A percentile compares a stretch with the other conserved stretches of the same genome.
Evolutionary conservation across 2,888 invertebrate species (phyloP).

Genomic region (Allacma fusca): DNA sequence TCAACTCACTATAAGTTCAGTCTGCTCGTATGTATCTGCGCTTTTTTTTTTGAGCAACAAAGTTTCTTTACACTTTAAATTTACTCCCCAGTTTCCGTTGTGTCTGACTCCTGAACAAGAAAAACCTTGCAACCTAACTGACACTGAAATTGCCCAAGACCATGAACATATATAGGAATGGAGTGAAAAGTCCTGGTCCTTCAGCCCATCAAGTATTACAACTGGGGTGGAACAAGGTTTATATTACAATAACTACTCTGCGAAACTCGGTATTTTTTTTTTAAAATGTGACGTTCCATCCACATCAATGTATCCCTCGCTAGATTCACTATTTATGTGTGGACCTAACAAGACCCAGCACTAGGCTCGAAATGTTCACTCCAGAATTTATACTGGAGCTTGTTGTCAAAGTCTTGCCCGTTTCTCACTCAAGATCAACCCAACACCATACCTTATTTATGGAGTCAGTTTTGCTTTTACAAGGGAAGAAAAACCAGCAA

Average conservation of each 20-base stretch:
- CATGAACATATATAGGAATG: constrained; percentile 29
- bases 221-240: not conserved
- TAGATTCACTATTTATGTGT: too few relatives aligned
- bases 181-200: constrained; percentile 30
- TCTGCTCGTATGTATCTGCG: not conserved
- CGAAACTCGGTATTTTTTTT: not conserved
- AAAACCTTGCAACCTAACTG: constrained; percentile 17
- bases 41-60: not conserved
- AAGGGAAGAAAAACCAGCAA: too few relatives aligned
- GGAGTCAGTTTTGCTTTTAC: too few relatives aligned
- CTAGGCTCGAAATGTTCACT: not conserved
- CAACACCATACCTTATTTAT: too few relatives aligned
- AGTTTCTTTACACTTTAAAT: constrained; percentile 22
- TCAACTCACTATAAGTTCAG: not conserved
- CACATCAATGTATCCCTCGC: constrained; percentile 11
- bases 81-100: constrained; percentile 21
- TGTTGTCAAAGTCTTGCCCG: not conserved
- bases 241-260: not conserved
- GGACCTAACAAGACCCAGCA: too few relatives aligned
- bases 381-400: not conserved
- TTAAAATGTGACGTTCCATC: constrained; percentile 6
- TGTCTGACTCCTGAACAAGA: not conserved
- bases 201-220: not conserved
- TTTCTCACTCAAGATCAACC: too few relatives aligned
- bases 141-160: constrained; percentile 37